phyloP scores from a whole-genome alignment of 2,888 invertebrate genomes.

The Caenorhabditis japonica region DNA sequence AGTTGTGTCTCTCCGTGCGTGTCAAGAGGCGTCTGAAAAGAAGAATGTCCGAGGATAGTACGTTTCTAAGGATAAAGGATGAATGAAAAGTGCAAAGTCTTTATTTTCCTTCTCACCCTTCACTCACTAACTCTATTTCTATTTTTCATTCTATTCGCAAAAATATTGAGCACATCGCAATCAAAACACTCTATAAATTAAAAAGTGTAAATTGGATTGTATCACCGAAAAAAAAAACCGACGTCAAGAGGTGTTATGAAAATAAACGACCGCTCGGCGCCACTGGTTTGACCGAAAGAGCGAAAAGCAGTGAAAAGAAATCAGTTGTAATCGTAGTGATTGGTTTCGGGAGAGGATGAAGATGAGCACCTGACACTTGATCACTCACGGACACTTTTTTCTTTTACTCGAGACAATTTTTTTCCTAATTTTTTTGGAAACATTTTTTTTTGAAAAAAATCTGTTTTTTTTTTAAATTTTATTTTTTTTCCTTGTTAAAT shows the following conservation, averaged over 20 bases:
- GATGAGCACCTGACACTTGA: conserved; percentile 51
- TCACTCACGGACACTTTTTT: conserved; percentile 27
- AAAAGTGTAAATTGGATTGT: conserved; percentile 23
- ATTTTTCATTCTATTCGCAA: conserved; percentile 1
- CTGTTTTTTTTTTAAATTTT: too few relatives aligned
- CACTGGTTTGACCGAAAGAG: conserved; percentile 11
- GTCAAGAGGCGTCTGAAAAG: too few relatives aligned
- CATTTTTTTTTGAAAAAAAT: neutral
- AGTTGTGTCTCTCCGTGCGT: too few relatives aligned
- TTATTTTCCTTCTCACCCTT: neutral
- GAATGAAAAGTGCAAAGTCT: too few relatives aligned
- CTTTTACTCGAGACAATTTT: conserved; percentile 10
- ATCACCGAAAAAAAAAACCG: conserved; percentile 20
- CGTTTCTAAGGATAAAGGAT: too few relatives aligned
- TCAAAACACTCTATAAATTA: conserved; percentile 18
- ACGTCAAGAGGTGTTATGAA: conserved; percentile 49
- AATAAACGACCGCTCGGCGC: conserved; percentile 56
- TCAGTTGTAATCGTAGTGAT: conserved; percentile 52
- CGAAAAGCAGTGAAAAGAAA: conserved; percentile 25
- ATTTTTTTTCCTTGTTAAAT: neutral
- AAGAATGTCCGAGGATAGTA: too few relatives aligned
- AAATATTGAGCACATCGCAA: too few relatives aligned
- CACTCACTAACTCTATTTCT: neutral
- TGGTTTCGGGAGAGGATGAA: conserved; percentile 27
- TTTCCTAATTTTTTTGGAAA: neutral